phyloP scores from a whole-genome alignment of 1,140 invertebrate genomes.

The Cydia fagiglandana region DNA sequence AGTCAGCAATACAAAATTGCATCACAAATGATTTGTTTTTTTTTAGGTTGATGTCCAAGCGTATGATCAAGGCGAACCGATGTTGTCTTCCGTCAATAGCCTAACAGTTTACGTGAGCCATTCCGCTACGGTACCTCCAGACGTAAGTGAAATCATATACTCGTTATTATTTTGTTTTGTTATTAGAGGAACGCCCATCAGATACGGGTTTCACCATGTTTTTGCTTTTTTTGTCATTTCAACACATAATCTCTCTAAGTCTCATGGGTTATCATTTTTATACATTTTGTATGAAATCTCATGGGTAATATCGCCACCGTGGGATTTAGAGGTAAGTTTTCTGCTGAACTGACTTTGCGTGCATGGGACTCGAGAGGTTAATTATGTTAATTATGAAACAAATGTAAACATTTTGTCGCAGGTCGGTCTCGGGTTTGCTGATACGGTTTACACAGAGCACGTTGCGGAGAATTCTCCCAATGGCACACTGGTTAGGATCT shows the following conservation, averaged over 20 bases:
- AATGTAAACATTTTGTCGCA: constrained; percentile 47
- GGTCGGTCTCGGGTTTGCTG: constrained; percentile 90
- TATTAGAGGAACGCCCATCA: no score
- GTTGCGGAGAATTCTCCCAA: constrained; percentile 87
- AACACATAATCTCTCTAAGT: no score
- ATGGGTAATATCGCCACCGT: no score
- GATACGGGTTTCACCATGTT: no score
- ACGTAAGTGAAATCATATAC: constrained; percentile 58
- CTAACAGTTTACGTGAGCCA: constrained; percentile 91
- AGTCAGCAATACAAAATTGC: no score
- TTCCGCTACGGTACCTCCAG: constrained; percentile 80
- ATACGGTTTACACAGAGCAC: constrained; percentile 89
- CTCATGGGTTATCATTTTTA: no score
- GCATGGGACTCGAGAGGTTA: no score
- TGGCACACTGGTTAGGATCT: constrained; percentile 84
- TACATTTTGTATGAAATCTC: no score
- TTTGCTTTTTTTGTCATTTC: no score
- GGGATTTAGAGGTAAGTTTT: no score
- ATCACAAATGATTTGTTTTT: not conserved
- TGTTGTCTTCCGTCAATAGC: constrained; percentile 88
- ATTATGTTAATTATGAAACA: not conserved
- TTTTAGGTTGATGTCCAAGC: constrained; percentile 88
- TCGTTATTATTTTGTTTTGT: no score
- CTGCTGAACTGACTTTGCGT: no score
- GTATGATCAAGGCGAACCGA: constrained; percentile 92